A percentile compares a stretch with the other conserved stretches of the same genome.
Conservation (phyloP, 2,113 vertebrate species). For the Prionailurus bengalensis region DNA sequence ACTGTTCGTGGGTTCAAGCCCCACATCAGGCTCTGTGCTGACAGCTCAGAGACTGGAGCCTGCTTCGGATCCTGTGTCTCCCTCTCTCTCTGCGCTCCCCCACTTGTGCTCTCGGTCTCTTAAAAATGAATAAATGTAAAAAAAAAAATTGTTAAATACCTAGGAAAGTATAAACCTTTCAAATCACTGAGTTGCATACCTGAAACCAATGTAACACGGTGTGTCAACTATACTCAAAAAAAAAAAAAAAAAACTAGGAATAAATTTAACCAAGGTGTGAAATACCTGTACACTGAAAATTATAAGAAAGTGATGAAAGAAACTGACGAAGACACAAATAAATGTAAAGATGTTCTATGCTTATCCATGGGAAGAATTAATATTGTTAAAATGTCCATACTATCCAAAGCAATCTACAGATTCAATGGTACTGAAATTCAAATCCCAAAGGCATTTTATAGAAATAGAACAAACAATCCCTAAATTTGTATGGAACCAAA, state of each 20-base stretch:
- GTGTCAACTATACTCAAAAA: neutral
- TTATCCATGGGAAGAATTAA: neutral
- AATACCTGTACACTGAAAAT: slow-evolving; percentile 11
- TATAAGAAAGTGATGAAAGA: neutral
- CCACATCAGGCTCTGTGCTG: too few relatives aligned
- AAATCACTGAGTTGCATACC: neutral
- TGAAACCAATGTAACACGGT: neutral
- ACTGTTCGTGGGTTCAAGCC: too few relatives aligned
- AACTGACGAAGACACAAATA: neutral
- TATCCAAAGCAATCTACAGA: neutral
- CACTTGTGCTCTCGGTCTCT: too few relatives aligned
- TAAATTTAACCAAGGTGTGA: neutral
- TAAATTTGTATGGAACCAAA: neutral
- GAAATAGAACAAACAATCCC: neutral
- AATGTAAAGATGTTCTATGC: neutral
- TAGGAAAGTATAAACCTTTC: neutral
- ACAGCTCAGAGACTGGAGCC: too few relatives aligned
- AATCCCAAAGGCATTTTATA: neutral
- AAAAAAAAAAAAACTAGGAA: neutral
- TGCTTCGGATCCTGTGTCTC: too few relatives aligned
- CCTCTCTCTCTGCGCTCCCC: too few relatives aligned
- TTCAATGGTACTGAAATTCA: neutral
- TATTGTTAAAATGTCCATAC: neutral
- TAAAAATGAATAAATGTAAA: too few relatives aligned
- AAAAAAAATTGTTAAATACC: neutral